A percentile compares a stretch with the other conserved stretches of the same genome.
Evolutionary conservation across 2,113 vertebrate genomes (phyloP).

Genomic region (Aptenodytes patagonicus): DNA sequence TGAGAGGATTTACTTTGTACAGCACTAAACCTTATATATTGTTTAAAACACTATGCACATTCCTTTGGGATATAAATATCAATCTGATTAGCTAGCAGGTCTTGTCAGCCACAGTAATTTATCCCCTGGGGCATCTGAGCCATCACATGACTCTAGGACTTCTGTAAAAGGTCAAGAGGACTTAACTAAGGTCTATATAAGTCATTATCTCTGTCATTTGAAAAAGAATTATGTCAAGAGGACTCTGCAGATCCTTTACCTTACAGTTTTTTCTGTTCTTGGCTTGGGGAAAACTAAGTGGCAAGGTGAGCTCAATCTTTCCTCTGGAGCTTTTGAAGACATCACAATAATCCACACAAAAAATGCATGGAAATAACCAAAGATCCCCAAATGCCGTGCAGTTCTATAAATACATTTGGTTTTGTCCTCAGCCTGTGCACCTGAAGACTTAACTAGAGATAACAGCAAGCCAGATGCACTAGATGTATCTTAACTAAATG

Average conservation of each 20-base stretch:
- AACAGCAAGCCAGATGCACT: not conserved
- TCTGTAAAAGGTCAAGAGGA: constrained; percentile 50
- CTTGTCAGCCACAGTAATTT: constrained; percentile 48
- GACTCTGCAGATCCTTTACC: not conserved
- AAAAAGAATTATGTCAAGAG: not conserved
- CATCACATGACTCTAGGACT: not conserved
- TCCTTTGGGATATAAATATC: constrained; percentile 63
- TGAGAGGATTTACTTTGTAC: not conserved
- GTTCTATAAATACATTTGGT: not conserved
- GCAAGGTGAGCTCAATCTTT: not conserved
- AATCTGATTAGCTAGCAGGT: constrained; percentile 58
- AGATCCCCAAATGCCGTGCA: not conserved
- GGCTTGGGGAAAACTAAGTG: not conserved
- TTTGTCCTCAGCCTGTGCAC: not conserved
- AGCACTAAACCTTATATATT: constrained; percentile 12
- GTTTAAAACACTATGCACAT: constrained; percentile 25
- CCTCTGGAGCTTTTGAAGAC: not conserved
- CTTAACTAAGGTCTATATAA: constrained; percentile 50
- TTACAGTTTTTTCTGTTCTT: not conserved
- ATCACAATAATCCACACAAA: not conserved
- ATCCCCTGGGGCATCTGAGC: constrained; percentile 32
- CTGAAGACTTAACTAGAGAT: not conserved
- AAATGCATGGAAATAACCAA: not conserved
- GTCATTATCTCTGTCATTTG: not conserved
- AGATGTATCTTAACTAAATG: not conserved